Percentiles rank a stretch among this genome's conserved stretches.
These are phyloP conservation scores for Pygmarrhopalites habei DNA, from an alignment of 1,140 invertebrate species.

Conservation along the genomic window DNA sequence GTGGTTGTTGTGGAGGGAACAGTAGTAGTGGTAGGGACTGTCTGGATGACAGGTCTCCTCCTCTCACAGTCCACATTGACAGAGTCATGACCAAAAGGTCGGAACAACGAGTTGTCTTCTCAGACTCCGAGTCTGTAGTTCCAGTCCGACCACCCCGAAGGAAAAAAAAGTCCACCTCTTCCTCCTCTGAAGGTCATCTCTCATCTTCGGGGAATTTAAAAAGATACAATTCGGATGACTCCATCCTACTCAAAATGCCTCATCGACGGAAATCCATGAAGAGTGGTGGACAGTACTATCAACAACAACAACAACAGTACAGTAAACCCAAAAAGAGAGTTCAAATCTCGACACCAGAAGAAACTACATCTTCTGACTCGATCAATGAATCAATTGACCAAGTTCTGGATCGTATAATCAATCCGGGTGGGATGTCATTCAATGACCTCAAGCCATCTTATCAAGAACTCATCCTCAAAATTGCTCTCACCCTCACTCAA, in stretches of 20 bases:
- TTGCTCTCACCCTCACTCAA: conserved; percentile 76
- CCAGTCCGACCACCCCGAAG: conserved; percentile 31
- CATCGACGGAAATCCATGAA: conserved; percentile 27
- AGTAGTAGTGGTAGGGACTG: too few relatives aligned
- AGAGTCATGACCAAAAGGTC: neutral
- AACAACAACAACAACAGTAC: neutral
- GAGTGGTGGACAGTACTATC: conserved; percentile 30
- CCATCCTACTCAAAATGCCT: conserved; percentile 33
- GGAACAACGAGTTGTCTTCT: conserved; percentile 31
- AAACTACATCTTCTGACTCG: conserved; percentile 20
- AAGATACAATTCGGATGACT: conserved; percentile 37
- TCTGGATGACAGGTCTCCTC: too few relatives aligned
- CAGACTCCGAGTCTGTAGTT: conserved; percentile 32
- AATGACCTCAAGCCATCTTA: conserved; percentile 84
- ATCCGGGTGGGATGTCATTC: conserved; percentile 84
- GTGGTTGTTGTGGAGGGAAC: too few relatives aligned
- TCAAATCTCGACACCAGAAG: conserved; percentile 34
- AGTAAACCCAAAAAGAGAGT: conserved; percentile 33
- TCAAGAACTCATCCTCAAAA: conserved; percentile 76
- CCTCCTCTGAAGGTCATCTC: neutral
- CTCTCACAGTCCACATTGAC: too few relatives aligned
- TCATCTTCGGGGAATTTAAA: conserved; percentile 21
- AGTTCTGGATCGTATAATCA: conserved; percentile 76
- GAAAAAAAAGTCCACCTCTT: conserved; percentile 26
- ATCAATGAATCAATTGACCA: conserved; percentile 58